Base-by-base conservation (phyloP, 2,113 vertebrate genomes). In the Paraplagusia blochii region DNA sequence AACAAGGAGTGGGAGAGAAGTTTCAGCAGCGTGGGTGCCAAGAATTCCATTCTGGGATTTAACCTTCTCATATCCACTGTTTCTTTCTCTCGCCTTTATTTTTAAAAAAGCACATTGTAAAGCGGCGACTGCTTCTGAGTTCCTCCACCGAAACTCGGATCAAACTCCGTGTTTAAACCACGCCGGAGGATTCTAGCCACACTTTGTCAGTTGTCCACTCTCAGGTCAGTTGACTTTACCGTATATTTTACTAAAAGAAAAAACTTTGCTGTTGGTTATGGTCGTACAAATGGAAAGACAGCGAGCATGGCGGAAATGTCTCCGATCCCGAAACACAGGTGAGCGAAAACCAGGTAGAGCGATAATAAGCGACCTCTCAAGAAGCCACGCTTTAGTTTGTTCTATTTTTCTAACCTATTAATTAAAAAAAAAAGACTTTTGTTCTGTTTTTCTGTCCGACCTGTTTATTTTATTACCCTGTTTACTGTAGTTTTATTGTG, bases 301-400 rank as follows among this genome's bases (percentile, higher is more conserved):
- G 63, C 48, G 50, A 65, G 69, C n/a, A n/a, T n/a, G n/a, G n/a
- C 80, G 85, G 85, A 89, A 81, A 69, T 62, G 12, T 8, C 45
- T 34, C n/a, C 1, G 11, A 40, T 88, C 85, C 88, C 88, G 86
- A 56, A 64, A 5, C 80, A 63, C 88, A 91, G 90, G 90, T 91
- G 73, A 75, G 69, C 35, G 46, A 68, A 66, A 61, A 51, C 35
- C 61, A 77, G 85, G 76, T 82, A 72, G 78, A 74, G 73, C 81
- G 34, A 40, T 71, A 44, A 9, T 47, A 71, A 76, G 74, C 75
- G 12, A 22, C 49, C 11, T 9, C 11, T 19, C 22, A 12, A 11
- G 1, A 40, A 40, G 38, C 13, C 9, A 13, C 22, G 22, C 22
- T 29, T 29, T 4, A 4, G 22, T 29, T 29, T 29, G 22, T 29